Evolutionary conservation across 2,797 vertebrate genomes (phyloP).

Genomic region (Poeciliopsis paucimaculata): DNA sequence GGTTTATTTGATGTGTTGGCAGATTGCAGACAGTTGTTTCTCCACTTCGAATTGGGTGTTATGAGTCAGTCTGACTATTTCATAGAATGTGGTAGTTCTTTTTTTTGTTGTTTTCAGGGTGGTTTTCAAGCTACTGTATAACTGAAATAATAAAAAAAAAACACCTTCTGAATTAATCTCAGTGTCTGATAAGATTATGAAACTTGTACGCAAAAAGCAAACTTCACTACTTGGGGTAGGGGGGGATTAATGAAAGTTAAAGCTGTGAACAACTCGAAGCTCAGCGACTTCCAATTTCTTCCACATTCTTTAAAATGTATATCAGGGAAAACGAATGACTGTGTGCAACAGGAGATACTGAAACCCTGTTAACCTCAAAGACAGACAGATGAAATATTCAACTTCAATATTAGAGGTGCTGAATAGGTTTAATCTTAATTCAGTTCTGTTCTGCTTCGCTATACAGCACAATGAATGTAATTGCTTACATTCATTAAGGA

Average conservation of each 20-base stretch:
- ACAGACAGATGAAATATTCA: background rate
- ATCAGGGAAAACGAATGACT: background rate
- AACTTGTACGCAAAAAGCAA: background rate
- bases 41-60: background rate
- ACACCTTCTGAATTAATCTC: background rate
- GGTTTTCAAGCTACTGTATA: background rate
- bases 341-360: background rate
- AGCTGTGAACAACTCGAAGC: background rate
- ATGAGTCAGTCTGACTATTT: background rate
- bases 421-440: background rate
- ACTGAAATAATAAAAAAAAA: background rate
- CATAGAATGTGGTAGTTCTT: background rate
- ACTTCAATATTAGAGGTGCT: background rate
- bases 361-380: background rate
- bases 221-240: background rate
- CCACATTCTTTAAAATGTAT: background rate
- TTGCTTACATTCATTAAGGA: too few relatives aligned
- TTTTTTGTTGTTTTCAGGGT: background rate
- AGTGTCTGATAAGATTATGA: background rate
- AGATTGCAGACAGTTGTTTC: background rate
- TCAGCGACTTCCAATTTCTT: background rate
- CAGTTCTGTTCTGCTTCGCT: background rate
- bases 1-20: conserved; percentile 25
- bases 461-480: background rate
- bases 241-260: background rate